Conservation (phyloP, 35 echinoderm and acorn worm species). For the Heliocidaris erythrogramma region DNA sequence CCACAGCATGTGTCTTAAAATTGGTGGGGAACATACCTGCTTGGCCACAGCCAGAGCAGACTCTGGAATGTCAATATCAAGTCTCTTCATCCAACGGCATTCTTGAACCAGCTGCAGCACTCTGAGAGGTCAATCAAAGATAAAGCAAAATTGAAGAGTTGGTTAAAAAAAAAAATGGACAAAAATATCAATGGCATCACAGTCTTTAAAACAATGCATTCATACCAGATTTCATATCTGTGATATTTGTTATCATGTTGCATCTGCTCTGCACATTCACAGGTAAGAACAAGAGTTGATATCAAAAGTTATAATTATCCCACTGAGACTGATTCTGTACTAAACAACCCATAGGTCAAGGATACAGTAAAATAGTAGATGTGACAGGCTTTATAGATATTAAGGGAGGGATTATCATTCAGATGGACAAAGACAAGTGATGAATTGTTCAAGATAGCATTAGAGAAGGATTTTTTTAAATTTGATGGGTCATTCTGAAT, state of each 20-base stretch:
- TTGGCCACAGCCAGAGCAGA: slow-evolving; percentile 76
- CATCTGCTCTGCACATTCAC: background rate
- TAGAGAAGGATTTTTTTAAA: too few species aligned
- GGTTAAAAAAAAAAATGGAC: background rate
- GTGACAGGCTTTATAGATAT: too few species aligned
- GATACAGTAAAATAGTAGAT: background rate
- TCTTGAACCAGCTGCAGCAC: slow-evolving; percentile 94
- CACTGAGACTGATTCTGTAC: background rate
- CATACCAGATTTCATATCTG: too few species aligned
- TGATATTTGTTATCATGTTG: too few species aligned
- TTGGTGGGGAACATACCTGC: slow-evolving; percentile 58
- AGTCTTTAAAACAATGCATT: too few species aligned
- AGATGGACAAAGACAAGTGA: too few species aligned
- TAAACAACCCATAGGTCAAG: background rate
- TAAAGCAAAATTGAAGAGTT: background rate
- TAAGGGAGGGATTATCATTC: too few species aligned
- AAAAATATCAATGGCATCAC: too few species aligned
- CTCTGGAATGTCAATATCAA: slow-evolving; percentile 86
- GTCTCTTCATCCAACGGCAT: slow-evolving; percentile 94
- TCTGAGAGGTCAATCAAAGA: slow-evolving; percentile 55
- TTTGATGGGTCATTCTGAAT: too few species aligned
- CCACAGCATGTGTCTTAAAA: too few species aligned
- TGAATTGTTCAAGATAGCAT: too few species aligned
- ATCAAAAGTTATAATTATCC: background rate
- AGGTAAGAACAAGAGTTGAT: background rate